These are phyloP conservation scores for Thyatira batis DNA, from an alignment of 2,888 invertebrate species.

Conservation along the genomic window DNA sequence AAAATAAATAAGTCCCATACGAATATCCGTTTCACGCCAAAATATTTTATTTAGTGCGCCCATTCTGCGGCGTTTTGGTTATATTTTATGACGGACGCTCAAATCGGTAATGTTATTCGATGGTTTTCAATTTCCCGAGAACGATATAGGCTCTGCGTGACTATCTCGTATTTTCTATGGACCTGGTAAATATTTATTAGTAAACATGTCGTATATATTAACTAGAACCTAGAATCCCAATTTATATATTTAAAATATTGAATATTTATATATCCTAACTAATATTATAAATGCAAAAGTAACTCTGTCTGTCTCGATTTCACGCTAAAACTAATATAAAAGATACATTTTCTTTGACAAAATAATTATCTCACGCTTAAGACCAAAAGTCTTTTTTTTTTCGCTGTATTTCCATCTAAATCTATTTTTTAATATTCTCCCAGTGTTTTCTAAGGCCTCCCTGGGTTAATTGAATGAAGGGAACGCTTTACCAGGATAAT, in stretches of 20 bases:
- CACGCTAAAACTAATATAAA: background rate
- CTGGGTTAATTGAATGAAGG: conserved; percentile 43
- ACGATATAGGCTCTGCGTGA: conserved; percentile 30
- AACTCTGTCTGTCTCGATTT: too few relatives aligned
- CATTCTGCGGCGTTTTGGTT: conserved; percentile 46
- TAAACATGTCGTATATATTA: background rate
- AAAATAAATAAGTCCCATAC: conserved; percentile 50
- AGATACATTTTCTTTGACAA: background rate
- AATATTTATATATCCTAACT: too few relatives aligned
- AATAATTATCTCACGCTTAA: background rate
- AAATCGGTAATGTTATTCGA: conserved; percentile 61
- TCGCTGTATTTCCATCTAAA: conserved; percentile 12
- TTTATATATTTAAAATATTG: too few relatives aligned
- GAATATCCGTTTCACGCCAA: conserved; percentile 45
- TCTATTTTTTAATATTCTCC: conserved; percentile 30
- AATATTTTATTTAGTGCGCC: conserved; percentile 57
- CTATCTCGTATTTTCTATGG: conserved; percentile 18
- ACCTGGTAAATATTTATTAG: conserved; percentile 22
- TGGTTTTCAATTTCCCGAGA: conserved; percentile 68
- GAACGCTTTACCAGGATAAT: conserved; percentile 45
- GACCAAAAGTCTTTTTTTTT: conserved; percentile 3
- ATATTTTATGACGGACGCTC: conserved; percentile 61
- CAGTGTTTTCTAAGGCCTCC: conserved; percentile 27
- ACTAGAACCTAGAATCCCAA: too few relatives aligned
- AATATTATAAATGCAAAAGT: too few relatives aligned